phyloP scores from a whole-genome alignment of 2,888 invertebrate genomes.

The Diadegma fenestrale region DNA sequence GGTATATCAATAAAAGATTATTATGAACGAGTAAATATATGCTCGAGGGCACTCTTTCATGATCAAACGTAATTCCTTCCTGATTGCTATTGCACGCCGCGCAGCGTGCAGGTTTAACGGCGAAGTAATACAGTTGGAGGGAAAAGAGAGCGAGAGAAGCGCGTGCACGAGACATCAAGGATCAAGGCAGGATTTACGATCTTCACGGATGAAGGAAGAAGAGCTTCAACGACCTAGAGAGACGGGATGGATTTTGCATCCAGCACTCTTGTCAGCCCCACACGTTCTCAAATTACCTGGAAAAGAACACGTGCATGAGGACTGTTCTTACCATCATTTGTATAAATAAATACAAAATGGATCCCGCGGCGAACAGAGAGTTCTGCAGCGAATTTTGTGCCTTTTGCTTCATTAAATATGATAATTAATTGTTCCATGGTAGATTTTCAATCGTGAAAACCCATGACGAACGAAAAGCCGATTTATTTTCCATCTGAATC shows the following conservation, averaged over 20 bases:
- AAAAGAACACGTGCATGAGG: conserved; percentile 18
- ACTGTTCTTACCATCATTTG: neutral
- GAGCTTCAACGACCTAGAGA: conserved; percentile 12
- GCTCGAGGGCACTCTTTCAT: neutral
- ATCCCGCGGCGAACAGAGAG: neutral
- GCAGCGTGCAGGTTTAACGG: conserved; percentile 12
- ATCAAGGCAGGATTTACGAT: conserved; percentile 56
- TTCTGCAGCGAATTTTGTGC: neutral
- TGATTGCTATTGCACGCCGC: conserved; percentile 19
- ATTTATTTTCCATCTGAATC: neutral
- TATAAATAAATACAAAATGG: neutral
- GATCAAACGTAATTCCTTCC: conserved; percentile 43
- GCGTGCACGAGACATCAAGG: conserved; percentile 36
- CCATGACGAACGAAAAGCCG: no score
- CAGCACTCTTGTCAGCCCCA: conserved; percentile 12
- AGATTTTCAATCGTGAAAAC: neutral
- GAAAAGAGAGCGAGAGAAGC: conserved; percentile 1
- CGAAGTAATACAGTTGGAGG: conserved; percentile 16
- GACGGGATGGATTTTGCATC: conserved; percentile 35
- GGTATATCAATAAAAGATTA: neutral
- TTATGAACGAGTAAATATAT: neutral
- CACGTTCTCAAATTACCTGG: conserved; percentile 9
- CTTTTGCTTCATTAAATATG: neutral
- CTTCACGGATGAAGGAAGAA: neutral
- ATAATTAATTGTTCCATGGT: neutral